phyloP scores from a whole-genome alignment of 2,113 vertebrate species.

The Notarius quadriscutis region DNA sequence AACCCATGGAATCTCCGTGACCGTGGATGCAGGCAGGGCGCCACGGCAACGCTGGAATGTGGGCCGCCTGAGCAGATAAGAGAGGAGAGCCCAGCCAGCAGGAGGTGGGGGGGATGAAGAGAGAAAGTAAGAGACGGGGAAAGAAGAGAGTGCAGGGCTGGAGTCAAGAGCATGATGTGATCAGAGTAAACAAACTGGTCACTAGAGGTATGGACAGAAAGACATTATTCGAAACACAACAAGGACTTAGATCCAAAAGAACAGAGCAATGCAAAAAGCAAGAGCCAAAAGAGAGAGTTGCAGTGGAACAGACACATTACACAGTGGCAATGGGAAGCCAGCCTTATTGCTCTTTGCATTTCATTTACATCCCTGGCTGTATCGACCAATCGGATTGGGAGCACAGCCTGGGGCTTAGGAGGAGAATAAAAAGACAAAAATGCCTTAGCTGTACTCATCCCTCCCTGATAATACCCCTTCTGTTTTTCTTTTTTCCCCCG shows the following conservation, averaged over 20 bases:
- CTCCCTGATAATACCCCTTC: conserved; percentile 82
- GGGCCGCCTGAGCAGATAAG: conserved; percentile 81
- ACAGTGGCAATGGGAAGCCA: conserved; percentile 77
- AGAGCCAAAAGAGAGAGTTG: conserved; percentile 63
- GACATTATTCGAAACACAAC: conserved; percentile 14
- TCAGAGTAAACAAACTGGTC: conserved; percentile 29
- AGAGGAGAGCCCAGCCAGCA: conserved; percentile 75
- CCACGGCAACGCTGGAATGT: conserved; percentile 80
- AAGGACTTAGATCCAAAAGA: conserved; percentile 39
- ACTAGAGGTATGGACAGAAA: conserved; percentile 22
- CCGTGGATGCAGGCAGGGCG: conserved; percentile 80
- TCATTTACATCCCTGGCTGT: conserved; percentile 85
- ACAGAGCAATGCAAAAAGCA: conserved; percentile 60
- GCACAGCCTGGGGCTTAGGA: conserved; percentile 82
- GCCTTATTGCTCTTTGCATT: conserved; percentile 84
- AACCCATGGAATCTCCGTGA: conserved; percentile 80
- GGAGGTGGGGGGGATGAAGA: conserved; percentile 54
- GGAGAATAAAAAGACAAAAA: conserved; percentile 83
- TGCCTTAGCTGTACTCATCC: conserved; percentile 83
- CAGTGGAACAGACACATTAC: conserved; percentile 59
- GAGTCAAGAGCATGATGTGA: conserved; percentile 37
- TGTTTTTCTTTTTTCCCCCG: conserved; percentile 77
- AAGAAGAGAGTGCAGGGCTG: conserved; percentile 50
- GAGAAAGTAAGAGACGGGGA: conserved; percentile 42
- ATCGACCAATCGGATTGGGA: conserved; percentile 85